Percentiles rank a stretch among this genome's conserved stretches.
Evolutionary conservation across 2,888 invertebrate species (phyloP).

Genomic region (Thecocarcelia acutangulata): DNA sequence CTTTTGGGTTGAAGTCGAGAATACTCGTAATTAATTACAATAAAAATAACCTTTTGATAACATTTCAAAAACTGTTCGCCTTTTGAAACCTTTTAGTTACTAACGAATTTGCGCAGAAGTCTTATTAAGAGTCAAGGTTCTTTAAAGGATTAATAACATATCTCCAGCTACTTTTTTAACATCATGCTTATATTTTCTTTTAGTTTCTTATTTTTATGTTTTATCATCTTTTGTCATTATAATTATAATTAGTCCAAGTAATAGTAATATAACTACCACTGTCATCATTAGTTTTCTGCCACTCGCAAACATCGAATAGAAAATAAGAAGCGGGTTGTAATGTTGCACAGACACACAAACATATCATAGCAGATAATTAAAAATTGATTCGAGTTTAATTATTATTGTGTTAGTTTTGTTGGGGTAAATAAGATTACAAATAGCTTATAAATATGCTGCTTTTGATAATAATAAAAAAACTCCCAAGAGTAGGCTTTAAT

Average conservation of each 20-base stretch:
- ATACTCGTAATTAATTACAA: too few relatives aligned
- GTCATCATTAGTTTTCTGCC: slow-evolving; percentile 44
- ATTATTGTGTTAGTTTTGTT: neutral
- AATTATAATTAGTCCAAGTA: slow-evolving; percentile 51
- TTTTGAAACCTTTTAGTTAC: too few relatives aligned
- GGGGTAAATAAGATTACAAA: neutral
- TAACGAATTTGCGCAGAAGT: too few relatives aligned
- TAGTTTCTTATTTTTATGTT: slow-evolving; percentile 38
- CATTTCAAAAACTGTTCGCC: too few relatives aligned
- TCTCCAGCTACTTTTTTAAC: neutral
- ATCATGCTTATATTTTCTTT: slow-evolving; percentile 10
- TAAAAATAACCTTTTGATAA: too few relatives aligned
- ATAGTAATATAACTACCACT: slow-evolving; percentile 36
- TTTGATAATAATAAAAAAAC: neutral
- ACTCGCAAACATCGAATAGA: neutral
- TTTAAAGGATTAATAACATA: neutral
- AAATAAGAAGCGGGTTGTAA: neutral
- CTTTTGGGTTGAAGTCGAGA: too few relatives aligned
- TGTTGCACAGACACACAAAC: neutral
- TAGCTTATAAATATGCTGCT: neutral
- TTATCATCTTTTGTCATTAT: slow-evolving; percentile 60
- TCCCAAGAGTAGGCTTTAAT: neutral
- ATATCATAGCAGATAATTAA: slow-evolving; percentile 25
- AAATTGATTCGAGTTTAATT: slow-evolving; percentile 38
- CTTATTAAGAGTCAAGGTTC: too few relatives aligned